These are phyloP conservation scores for Zosterops pallidus DNA, from an alignment of 2,113 vertebrate genomes.

Conservation along the genomic window DNA sequence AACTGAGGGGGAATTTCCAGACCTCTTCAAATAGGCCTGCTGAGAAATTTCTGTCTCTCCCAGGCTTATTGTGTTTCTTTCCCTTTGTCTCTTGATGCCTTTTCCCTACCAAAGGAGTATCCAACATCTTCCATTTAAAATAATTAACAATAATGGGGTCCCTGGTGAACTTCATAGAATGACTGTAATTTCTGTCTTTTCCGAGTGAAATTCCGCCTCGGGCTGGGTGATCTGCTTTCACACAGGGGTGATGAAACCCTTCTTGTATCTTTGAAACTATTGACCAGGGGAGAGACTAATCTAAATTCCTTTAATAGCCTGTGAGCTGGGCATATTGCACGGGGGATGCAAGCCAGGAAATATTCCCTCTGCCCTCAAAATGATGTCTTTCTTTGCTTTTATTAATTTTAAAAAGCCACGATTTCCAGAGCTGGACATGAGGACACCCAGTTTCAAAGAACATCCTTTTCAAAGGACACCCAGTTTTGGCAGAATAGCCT, in stretches of 20 bases:
- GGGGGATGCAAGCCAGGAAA: background rate
- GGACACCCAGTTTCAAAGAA: background rate
- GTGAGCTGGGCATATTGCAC: rapidly evolving
- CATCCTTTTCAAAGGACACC: background rate
- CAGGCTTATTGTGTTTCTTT: background rate
- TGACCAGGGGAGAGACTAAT: background rate
- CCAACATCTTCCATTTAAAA: background rate
- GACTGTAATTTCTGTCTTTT: background rate
- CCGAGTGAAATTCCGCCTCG: background rate
- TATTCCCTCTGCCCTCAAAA: background rate
- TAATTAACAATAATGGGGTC: conserved; percentile 21
- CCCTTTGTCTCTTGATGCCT: background rate
- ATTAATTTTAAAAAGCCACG: background rate
- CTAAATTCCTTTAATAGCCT: background rate
- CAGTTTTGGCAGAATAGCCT: background rate
- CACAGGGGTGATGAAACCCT: background rate
- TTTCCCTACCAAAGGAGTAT: background rate
- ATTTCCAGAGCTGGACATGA: background rate
- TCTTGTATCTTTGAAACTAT: background rate
- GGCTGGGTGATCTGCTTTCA: background rate
- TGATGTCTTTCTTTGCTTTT: background rate
- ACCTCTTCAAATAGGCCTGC: background rate
- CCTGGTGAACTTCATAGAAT: background rate
- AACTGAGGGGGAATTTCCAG: background rate
- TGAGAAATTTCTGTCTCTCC: background rate